Base-by-base conservation (phyloP, 2,888 invertebrate genomes). In the Xylocampa areola region DNA sequence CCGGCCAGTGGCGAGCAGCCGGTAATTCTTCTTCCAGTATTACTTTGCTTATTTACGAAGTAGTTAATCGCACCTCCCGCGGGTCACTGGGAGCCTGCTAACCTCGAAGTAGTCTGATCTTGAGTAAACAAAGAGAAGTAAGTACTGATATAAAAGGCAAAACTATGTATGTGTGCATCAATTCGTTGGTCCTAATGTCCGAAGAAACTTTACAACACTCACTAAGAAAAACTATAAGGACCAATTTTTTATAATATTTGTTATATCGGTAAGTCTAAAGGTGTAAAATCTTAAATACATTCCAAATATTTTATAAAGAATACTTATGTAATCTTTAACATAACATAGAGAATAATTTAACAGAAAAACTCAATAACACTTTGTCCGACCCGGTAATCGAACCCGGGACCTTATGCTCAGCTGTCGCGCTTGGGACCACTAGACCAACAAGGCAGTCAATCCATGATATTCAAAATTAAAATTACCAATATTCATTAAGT, bases 11-110 rank as follows among this genome's bases (percentile, higher is more conserved):
- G 82, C 87, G 73, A 81, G 83, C 82, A 84, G 87, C 84, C 90
- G 87, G 90, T 89, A 90, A 90, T 91, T 88, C 91, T 88, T 90
- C 89, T 89, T 86, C 84, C 85, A 87, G 88, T 75, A 71, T 88
- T 90, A 90, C 90, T 89, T 90, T 89, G 87, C 86, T 90, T 91
- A 88, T 92, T 91, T 90, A 87, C 89, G 82, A 76, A 84, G 80
- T 86, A 87, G 87, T 87, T 89, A 90, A 87, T 88, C 86, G 86
- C 84, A 85, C 85, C 86, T 87, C 88, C 81, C 77, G 78, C 77
- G 76, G 78, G 68, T 77, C 74, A 64, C 73, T 82, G 66, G 69
- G 66, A 72, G 78, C 81, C 79, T 81, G 73, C 81, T 82, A 74
- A 58, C 69, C 60, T 65, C 63, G 62, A 55, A 67, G 64, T 69